These are phyloP conservation scores for Hirundichthys speculiger DNA, from an alignment of 2,113 vertebrate genomes.

Conservation along the genomic window DNA sequence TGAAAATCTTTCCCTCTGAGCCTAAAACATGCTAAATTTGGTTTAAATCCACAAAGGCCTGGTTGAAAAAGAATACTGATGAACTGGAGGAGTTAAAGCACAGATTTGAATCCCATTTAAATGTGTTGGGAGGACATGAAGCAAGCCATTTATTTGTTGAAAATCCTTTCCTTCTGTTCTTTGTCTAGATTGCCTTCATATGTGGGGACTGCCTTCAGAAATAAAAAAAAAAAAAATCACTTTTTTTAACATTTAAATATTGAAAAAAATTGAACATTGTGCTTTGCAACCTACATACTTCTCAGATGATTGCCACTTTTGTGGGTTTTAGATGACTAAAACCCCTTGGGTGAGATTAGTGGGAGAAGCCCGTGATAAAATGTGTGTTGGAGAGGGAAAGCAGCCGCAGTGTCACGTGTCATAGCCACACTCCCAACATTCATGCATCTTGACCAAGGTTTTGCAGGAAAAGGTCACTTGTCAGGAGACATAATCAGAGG, in stretches of 20 bases:
- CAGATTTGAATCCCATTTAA: neutral
- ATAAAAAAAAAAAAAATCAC: neutral
- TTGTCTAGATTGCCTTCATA: neutral
- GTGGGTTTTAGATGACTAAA: neutral
- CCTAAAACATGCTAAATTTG: neutral
- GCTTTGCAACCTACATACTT: neutral
- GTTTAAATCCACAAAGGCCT: neutral
- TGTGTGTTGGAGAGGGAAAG: slow-evolving; percentile 2
- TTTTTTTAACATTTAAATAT: neutral
- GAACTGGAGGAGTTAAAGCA: neutral
- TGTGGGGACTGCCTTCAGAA: neutral
- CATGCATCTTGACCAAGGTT: slow-evolving; percentile 19
- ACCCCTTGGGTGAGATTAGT: no score
- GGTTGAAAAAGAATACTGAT: neutral
- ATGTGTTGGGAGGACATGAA: neutral
- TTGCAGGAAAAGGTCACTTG: slow-evolving; percentile 28
- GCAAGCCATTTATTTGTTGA: neutral
- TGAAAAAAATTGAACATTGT: neutral
- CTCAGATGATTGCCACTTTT: neutral
- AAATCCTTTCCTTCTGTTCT: neutral
- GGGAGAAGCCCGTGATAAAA: neutral
- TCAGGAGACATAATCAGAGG: slow-evolving; percentile 14
- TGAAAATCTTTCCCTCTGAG: no score
- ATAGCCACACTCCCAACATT: slow-evolving; percentile 11
- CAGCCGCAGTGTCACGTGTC: neutral